Conservation (phyloP, 2,113 vertebrate species). For the Thunnus maccoyii region DNA sequence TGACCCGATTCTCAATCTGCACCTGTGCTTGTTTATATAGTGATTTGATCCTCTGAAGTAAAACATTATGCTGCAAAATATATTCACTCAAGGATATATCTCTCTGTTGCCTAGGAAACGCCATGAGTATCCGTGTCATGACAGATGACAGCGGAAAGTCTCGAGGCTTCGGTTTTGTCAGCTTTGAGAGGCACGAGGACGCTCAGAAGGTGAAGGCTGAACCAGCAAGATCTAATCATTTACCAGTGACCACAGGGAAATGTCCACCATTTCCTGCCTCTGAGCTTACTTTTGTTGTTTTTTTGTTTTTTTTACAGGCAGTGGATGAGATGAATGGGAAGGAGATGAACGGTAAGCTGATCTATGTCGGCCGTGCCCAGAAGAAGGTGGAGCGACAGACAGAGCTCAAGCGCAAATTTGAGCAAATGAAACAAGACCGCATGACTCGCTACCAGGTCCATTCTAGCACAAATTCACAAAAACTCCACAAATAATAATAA, state of each 20-base stretch:
- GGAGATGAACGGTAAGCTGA: slow-evolving; percentile 95
- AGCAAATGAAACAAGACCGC: slow-evolving; percentile 98
- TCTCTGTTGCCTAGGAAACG: slow-evolving; percentile 86
- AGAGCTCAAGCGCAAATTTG: slow-evolving; percentile 97
- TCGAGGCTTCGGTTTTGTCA: slow-evolving; percentile 97
- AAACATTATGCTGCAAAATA: not conserved
- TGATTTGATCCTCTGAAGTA: not conserved
- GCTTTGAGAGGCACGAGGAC: slow-evolving; percentile 98
- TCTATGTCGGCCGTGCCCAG: slow-evolving; percentile 97
- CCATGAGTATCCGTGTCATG: slow-evolving; percentile 98
- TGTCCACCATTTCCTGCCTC: not conserved
- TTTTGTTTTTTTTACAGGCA: slow-evolving; percentile 82
- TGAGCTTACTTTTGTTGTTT: not conserved
- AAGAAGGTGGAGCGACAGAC: slow-evolving; percentile 98
- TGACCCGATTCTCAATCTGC: not conserved
- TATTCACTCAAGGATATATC: not conserved
- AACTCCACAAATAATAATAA: too few relatives aligned
- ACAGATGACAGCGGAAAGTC: slow-evolving; percentile 94
- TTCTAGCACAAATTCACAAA: not conserved
- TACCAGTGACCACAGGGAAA: not conserved
- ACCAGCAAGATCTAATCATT: not conserved
- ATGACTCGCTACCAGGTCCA: slow-evolving; percentile 98
- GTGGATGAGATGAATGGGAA: slow-evolving; percentile 99
- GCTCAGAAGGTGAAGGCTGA: slow-evolving; percentile 89
- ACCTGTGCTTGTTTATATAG: not conserved